Evolutionary conservation across 92 coral and sea anemone species (phyloP).

Genomic region (Heliopora coerulea): DNA sequence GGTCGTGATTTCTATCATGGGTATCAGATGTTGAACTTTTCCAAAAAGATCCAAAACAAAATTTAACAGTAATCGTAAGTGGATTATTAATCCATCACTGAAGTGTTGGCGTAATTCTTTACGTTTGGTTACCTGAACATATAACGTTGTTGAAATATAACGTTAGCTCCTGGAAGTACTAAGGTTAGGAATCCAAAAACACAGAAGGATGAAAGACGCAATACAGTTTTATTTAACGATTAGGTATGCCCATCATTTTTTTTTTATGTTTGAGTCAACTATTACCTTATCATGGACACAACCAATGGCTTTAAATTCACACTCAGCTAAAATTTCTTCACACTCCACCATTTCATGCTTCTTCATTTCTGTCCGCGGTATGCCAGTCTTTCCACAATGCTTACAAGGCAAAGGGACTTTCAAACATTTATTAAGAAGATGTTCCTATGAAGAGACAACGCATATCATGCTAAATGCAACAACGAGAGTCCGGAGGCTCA

Average conservation of each 20-base stretch:
- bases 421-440: background rate
- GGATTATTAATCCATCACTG: background rate
- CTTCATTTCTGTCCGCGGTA: conserved; percentile 11
- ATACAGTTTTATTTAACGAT: too few species aligned
- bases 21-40: background rate
- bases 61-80: conserved; percentile 4
- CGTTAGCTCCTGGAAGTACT: too few species aligned
- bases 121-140: conserved; percentile 1
- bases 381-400: conserved; percentile 4
- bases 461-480: too few species aligned
- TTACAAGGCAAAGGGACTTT: conserved; percentile 3
- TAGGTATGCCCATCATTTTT: too few species aligned
- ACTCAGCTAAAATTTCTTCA: conserved; percentile 3
- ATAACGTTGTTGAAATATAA: too few species aligned
- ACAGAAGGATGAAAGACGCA: too few species aligned
- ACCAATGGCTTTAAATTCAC: conserved; percentile 21
- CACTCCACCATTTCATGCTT: conserved; percentile 6
- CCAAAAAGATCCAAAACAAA: background rate
- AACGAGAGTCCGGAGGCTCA: too few species aligned
- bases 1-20: background rate
- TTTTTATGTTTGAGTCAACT: too few species aligned
- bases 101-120: background rate
- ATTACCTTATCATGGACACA: conserved; percentile 10
- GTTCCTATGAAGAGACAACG: conserved; percentile 6
- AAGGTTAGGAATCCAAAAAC: too few species aligned